phyloP scores from a whole-genome alignment of 2,797 vertebrate genomes.

The Margarornis squamiger region DNA sequence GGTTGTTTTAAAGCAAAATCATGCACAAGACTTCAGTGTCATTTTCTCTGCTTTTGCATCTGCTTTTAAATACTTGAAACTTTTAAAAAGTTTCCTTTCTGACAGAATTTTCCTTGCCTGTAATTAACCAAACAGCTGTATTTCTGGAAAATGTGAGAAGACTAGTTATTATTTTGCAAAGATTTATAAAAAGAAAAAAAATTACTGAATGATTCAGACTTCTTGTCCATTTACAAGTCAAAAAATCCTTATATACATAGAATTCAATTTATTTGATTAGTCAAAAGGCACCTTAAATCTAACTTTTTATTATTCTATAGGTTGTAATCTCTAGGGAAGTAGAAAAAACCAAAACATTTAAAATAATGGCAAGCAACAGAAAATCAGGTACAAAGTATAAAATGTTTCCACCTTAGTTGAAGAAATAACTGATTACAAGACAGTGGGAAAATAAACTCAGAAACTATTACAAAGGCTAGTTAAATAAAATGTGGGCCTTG shows the following conservation, averaged over 20 bases:
- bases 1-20: not conserved
- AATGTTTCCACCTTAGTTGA: not conserved
- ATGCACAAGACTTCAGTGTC: not conserved
- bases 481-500: not conserved
- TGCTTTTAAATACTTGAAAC: not conserved
- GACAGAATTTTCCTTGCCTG: not conserved
- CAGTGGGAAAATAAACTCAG: not conserved
- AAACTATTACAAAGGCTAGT: not conserved
- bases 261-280: not conserved
- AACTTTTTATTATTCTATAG: not conserved
- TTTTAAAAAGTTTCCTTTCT: not conserved
- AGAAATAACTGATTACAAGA: not conserved
- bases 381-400: not conserved
- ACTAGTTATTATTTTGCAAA: not conserved
- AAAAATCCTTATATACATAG: not conserved
- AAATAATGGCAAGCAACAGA: not conserved
- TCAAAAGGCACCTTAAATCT: not conserved
- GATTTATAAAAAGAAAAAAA: not conserved
- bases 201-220: not conserved
- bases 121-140: not conserved
- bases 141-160: not conserved
- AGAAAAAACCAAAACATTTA: not conserved
- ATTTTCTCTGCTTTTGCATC: not conserved
- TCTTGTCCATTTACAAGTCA: not conserved
- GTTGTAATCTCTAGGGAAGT: not conserved